Conservation (phyloP, 2,888 invertebrate species). For the Cancer borealis region DNA sequence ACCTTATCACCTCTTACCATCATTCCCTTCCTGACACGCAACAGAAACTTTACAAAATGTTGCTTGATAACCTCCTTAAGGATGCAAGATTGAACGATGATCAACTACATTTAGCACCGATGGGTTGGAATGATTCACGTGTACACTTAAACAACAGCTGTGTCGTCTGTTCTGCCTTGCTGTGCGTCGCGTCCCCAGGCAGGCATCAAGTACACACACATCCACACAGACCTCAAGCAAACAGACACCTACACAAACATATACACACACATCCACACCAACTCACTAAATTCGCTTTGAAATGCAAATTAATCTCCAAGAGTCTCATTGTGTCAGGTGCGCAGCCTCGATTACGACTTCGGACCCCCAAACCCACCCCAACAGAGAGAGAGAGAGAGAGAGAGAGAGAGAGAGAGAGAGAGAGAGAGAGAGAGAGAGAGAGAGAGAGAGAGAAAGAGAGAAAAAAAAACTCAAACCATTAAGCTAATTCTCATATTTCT, state of each 20-base stretch:
- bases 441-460: conserved; percentile 13
- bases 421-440: conserved; percentile 20
- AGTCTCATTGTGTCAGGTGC: background rate
- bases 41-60: no score
- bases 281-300: background rate
- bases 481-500: background rate
- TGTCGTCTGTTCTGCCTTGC: background rate
- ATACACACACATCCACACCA: background rate
- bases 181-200: background rate
- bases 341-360: background rate
- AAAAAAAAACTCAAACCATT: background rate
- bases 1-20: no score
- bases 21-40: no score
- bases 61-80: no score
- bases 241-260: no score
- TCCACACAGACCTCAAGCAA: background rate
- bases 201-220: background rate
- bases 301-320: background rate
- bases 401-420: conserved; percentile 20
- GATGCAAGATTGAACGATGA: no score
- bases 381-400: background rate
- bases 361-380: background rate
- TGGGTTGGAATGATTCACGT: no score
- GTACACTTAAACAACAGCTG: background rate
- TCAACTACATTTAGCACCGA: no score